These are phyloP conservation scores for Streptopelia turtur DNA, from an alignment of 2,797 vertebrate species.

Conservation along the genomic window DNA sequence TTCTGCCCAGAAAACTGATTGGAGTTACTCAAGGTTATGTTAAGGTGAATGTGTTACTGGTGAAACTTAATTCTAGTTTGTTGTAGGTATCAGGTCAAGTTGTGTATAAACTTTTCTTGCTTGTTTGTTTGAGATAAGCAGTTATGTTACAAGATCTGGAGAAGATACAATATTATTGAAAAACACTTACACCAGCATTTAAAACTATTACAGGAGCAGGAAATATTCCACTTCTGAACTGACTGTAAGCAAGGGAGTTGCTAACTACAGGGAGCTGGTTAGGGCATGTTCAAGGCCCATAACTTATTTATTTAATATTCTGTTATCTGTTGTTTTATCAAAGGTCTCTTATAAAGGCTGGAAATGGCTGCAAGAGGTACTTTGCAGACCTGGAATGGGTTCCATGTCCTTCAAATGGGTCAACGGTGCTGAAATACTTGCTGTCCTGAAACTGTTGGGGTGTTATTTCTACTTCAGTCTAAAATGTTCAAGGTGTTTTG, in stretches of 20 bases:
- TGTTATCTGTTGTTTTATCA: background rate
- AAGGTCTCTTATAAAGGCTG: background rate
- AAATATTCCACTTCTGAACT: background rate
- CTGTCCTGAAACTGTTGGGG: background rate
- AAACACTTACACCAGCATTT: background rate
- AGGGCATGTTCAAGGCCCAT: accelerated
- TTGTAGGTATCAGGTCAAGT: background rate
- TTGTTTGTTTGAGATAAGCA: background rate
- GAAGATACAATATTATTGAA: accelerated
- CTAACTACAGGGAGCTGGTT: background rate
- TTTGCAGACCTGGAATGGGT: accelerated
- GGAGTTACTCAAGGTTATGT: accelerated
- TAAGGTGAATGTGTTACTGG: accelerated
- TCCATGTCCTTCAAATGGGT: accelerated
- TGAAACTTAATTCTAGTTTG: too few species aligned
- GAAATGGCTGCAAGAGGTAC: background rate
- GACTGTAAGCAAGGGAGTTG: background rate
- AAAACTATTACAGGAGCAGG: background rate
- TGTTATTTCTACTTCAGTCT: background rate
- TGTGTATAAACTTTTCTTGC: too few species aligned
- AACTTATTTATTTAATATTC: background rate
- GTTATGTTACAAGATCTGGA: background rate
- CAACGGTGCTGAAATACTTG: background rate
- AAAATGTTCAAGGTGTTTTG: background rate
- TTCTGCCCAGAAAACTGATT: background rate